A percentile compares a stretch with the other conserved stretches of the same genome.
phyloP scores from a whole-genome alignment of 2,888 invertebrate genomes.

The Plusia festucae region DNA sequence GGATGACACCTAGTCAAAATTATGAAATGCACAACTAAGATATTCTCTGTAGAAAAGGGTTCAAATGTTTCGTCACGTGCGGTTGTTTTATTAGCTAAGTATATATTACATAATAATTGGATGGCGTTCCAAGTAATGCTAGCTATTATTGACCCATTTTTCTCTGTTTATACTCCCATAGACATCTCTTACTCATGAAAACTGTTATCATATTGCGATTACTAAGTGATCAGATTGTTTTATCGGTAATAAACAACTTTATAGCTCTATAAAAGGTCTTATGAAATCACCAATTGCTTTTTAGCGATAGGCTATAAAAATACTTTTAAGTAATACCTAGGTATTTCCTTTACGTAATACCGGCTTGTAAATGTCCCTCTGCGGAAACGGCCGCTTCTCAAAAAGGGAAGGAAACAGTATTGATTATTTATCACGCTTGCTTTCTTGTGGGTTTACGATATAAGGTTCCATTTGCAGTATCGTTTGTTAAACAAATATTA shows the following conservation, averaged over 20 bases:
- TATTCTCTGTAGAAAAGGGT: too few relatives aligned
- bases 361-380: neutral
- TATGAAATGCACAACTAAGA: too few relatives aligned
- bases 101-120: too few relatives aligned
- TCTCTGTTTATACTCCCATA: neutral
- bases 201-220: neutral
- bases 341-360: neutral
- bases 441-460: neutral
- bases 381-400: neutral
- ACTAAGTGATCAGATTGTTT: neutral
- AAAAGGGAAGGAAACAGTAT: too few relatives aligned
- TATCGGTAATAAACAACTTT: slow-evolving; percentile 3
- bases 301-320: slow-evolving; percentile 5
- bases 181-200: neutral
- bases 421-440: neutral
- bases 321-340: neutral
- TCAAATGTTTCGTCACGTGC: too few relatives aligned
- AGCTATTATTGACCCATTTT: neutral
- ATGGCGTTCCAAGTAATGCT: neutral
- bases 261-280: neutral
- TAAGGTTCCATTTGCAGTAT: neutral
- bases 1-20: too few relatives aligned
- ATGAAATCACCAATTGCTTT: slow-evolving; percentile 6
- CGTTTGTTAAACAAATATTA: too few relatives aligned
- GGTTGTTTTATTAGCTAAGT: too few relatives aligned